A percentile compares a stretch with the other conserved stretches of the same genome.
Conservation (phyloP, 2,113 vertebrate species). For the Perca fluviatilis region DNA sequence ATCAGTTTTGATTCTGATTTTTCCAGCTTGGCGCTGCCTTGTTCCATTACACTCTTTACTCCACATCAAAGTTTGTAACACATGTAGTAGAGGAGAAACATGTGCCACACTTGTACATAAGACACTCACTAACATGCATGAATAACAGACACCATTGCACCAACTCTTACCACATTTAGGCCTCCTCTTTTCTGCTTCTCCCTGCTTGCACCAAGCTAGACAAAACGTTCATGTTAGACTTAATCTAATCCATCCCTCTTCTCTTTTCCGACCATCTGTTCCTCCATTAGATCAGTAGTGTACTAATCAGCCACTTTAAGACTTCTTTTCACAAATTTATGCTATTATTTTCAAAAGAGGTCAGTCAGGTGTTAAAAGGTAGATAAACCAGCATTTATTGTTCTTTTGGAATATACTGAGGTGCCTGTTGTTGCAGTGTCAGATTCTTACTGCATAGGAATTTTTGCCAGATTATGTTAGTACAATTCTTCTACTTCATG, state of each 20-base stretch:
- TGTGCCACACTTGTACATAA: not conserved
- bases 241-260: constrained; percentile 24
- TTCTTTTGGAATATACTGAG: constrained; percentile 1
- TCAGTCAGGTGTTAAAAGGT: constrained; percentile 10
- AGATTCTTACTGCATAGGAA: not conserved
- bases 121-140: constrained; percentile 55
- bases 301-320: constrained; percentile 3
- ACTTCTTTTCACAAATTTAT: not conserved
- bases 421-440: constrained; percentile 8
- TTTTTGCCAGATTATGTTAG: not conserved
- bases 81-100: constrained; percentile 22
- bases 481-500: not conserved
- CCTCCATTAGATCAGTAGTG: constrained; percentile 8
- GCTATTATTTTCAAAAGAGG: constrained; percentile 11
- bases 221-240: constrained; percentile 1
- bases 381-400: not conserved
- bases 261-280: constrained; percentile 18
- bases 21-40: constrained; percentile 51
- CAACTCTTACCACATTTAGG: constrained; percentile 18
- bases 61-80: constrained; percentile 11
- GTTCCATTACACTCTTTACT: constrained; percentile 33
- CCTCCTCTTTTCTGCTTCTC: constrained; percentile 33
- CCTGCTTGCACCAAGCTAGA: constrained; percentile 37
- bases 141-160: constrained; percentile 20
- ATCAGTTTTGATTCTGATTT: constrained; percentile 15